Conservation (phyloP, 2,797 vertebrate genomes). For the Brachyalestes nurse region DNA sequence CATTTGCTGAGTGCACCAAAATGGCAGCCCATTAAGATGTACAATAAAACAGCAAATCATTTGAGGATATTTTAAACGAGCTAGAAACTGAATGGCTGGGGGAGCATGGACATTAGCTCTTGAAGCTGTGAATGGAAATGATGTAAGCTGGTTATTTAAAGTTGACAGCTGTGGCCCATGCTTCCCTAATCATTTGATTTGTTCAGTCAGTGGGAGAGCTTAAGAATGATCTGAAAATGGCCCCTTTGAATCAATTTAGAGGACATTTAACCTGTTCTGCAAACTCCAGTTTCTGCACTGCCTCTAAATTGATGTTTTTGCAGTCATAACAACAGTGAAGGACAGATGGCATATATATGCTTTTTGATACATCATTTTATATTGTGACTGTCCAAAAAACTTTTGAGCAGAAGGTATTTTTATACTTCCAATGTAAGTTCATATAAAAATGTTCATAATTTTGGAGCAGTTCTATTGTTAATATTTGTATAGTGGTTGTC, state of each 20-base stretch:
- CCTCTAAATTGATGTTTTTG: too few relatives aligned
- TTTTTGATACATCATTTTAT: too few relatives aligned
- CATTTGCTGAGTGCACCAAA: slow-evolving; percentile 5
- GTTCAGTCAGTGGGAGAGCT: too few relatives aligned
- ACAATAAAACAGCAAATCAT: slow-evolving; percentile 17
- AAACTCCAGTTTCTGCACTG: not conserved
- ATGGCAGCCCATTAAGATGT: slow-evolving; percentile 14
- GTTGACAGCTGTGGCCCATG: not conserved
- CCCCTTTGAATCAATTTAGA: not conserved
- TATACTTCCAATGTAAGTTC: too few relatives aligned
- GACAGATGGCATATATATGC: too few relatives aligned
- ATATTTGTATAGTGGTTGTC: too few relatives aligned
- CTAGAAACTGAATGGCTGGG: not conserved
- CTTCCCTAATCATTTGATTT: not conserved
- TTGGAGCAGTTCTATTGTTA: too few relatives aligned
- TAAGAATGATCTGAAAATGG: not conserved
- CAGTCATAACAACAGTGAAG: too few relatives aligned
- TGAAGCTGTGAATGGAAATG: slow-evolving; percentile 6
- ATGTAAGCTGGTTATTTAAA: not conserved
- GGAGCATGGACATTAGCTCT: slow-evolving; percentile 4
- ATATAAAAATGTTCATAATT: too few relatives aligned
- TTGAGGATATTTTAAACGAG: not conserved
- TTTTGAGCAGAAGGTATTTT: too few relatives aligned
- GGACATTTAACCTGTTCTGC: not conserved
- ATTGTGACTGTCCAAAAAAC: too few relatives aligned